Evolutionary conservation across 2,888 invertebrate genomes (phyloP), one percentile per base, ranked within the genome.

Genomic region (Drosophila testacea): DNA sequence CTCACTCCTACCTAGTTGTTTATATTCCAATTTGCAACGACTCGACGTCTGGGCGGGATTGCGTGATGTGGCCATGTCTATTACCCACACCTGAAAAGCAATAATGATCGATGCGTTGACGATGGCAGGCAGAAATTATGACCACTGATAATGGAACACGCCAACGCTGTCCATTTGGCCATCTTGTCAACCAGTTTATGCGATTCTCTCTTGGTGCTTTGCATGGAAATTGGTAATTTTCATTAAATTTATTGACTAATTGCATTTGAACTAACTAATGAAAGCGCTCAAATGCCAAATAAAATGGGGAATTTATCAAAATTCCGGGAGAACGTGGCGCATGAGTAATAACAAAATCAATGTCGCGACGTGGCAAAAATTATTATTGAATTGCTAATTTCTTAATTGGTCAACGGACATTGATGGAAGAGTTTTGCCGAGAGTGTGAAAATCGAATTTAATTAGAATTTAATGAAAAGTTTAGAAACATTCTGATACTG

Each of bases 181-280:
- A 42, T 30, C 51, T 56, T 59, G 73, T 67, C 70, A 79, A 65
- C 44, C 55, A 70, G 69, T 63, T 75, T 60, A 54, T 78, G 87
- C 51, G 76, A 59, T 68, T 69, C 42, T 32, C 11, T 47, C 6
- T 39, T 69, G 5, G 10, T 7, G 34, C 4, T 61, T 85, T 74
- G 85, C 89, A 89, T 85, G 85, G 73, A 61, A 79, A 72, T 76
- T 71, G 78, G 70, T 73, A 71, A 77, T 85, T 84, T 85, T 69
- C 85, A 89, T 84, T 67, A 73, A 84, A 79, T 84, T 85, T 89
- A 85, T 89, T 89, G 82, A 76, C 78, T 84, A 84, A 87, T 89
- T 85, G 89, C 88, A 85, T 81, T 84, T 73, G 73, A 69, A 73
- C 47, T 34, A 59, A 66, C 85, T 83, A 86, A 86, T 86, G 79